Evolutionary conservation across 2,888 invertebrate species (phyloP), one percentile per base, ranked within the genome.

Genomic region (Ormyrus thymus): DNA sequence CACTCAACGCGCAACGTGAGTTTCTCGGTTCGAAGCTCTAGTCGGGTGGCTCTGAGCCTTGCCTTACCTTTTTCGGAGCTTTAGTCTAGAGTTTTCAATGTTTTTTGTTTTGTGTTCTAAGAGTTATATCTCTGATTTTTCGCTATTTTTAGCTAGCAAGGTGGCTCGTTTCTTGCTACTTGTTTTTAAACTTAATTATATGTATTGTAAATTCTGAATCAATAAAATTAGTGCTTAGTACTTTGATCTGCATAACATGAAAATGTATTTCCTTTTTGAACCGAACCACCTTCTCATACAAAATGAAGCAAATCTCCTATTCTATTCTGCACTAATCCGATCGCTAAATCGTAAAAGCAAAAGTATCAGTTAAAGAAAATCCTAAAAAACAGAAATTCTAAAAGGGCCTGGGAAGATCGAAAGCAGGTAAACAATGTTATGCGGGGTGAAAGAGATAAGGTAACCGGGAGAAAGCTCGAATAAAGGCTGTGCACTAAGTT

Each of bases 61-160:
- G 7, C 48, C 72, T 73, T 73, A 73, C 72, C 72, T 73, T 53
- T 64, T 55, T 62, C 46, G n/a, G 11, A 9, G 5, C 9, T 10
- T 59, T 4, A 11, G 59, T 9, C 8, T n/a, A 29, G 45, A 15
- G n/a, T 45, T 56, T 58, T 74, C n/a, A 6, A 59, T 66, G 58
- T 58, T 59, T 59, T 74, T 43, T 66, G 74, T 66, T 29, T 29
- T n/a, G 45, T 73, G 51, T 59, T 51, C 13, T 66, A 48, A 29
- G 29, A n/a, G 65, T 46, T 65, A 15, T 29, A 50, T 48, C 56
- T 62, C n/a, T 10, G 5, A 58, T 1, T 29, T 29, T 29, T 50
- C 3, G 15, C 11, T 64, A 56, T 73, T 55, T 6, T 56, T 2
- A n/a, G 8, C n/a, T 66, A 51, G 43, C 10, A 66, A 66, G 66